Evolutionary conservation across 2,797 vertebrate genomes (phyloP).

Genomic region (Brachyalestes nurse): DNA sequence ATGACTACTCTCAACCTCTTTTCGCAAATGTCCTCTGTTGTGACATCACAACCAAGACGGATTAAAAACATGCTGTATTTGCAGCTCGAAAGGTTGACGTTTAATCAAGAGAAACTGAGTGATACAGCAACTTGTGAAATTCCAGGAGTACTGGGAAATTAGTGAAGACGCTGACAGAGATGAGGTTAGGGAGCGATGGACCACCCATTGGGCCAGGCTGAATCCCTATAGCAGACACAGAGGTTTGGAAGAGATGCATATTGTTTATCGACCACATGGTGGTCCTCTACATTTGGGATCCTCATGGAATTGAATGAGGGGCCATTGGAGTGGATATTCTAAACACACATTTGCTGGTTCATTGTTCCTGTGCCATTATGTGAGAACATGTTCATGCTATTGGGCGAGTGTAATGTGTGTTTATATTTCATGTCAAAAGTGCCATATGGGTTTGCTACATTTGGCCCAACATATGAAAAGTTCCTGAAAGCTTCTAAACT

Average conservation of each 20-base stretch:
- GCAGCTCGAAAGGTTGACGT: not conserved
- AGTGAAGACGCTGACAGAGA: not conserved
- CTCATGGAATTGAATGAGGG: conserved; percentile 11
- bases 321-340: conserved; percentile 1
- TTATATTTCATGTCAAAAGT: conserved; percentile 13
- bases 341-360: conserved; percentile 17
- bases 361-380: conserved; percentile 14
- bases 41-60: not conserved
- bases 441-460: conserved; percentile 10
- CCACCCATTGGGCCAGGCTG: conserved; percentile 1
- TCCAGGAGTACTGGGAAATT: not conserved
- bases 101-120: no score
- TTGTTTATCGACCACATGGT: conserved; percentile 26
- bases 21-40: not conserved
- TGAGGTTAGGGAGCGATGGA: not conserved
- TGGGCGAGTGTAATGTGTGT: conserved; percentile 7
- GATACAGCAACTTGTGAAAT: not conserved
- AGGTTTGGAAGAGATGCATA: not conserved
- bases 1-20: not conserved
- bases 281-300: conserved; percentile 6
- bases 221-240: not conserved
- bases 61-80: not conserved
- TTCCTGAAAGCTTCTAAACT: not conserved
- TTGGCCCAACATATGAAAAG: not conserved
- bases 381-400: conserved; percentile 18